A percentile compares a stretch with the other conserved stretches of the same genome.
phyloP scores from a whole-genome alignment of 2,888 invertebrate species.

The Anthophora plumipes region DNA sequence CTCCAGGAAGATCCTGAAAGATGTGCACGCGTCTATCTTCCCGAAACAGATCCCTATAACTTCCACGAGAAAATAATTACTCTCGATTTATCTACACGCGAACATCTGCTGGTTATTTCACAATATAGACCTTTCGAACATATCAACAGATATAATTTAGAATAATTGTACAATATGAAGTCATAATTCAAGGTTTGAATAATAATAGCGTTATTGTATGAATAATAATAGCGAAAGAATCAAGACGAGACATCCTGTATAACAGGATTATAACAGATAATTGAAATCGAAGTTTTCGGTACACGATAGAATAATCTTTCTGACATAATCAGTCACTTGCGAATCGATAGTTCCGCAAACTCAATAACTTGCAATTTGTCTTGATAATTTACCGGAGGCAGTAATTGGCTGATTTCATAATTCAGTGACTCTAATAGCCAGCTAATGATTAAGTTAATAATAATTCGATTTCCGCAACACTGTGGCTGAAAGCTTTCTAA shows the following conservation, averaged over 20 bases:
- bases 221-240: too few relatives aligned
- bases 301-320: neutral
- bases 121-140: too few relatives aligned
- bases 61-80: neutral
- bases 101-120: too few relatives aligned
- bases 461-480: neutral
- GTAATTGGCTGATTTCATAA: conserved; percentile 8
- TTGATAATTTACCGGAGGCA: neutral
- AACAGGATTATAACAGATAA: too few relatives aligned
- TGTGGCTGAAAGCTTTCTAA: neutral
- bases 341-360: neutral
- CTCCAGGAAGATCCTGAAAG: conserved; percentile 13
- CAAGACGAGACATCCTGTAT: too few relatives aligned
- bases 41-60: neutral
- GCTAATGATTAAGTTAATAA: conserved; percentile 4
- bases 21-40: neutral
- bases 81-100: neutral
- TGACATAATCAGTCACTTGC: neutral
- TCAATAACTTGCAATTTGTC: neutral
- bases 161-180: too few relatives aligned
- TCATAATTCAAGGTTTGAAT: too few relatives aligned
- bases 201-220: too few relatives aligned
- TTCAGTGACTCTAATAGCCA: neutral
- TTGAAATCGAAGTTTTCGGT: neutral
- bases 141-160: too few relatives aligned